phyloP scores from a whole-genome alignment of 2,113 vertebrate species.

The Rafetus swinhoei region DNA sequence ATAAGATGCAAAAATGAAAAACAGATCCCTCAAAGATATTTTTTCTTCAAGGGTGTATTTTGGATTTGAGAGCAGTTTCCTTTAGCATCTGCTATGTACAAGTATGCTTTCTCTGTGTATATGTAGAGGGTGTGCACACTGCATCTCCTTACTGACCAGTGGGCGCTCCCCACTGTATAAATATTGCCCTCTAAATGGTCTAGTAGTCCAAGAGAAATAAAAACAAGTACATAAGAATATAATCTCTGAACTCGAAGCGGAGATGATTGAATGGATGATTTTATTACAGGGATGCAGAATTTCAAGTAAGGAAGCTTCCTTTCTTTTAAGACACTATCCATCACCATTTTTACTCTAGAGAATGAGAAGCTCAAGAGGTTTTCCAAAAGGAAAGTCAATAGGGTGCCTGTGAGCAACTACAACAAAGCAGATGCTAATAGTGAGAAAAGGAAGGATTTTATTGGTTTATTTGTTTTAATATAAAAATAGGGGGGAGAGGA shows the following conservation, averaged over 20 bases:
- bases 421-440: neutral
- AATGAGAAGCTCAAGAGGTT: neutral
- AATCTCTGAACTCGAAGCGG: neutral
- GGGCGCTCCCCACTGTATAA: neutral
- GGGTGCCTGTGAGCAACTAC: neutral
- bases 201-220: neutral
- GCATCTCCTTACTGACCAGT: neutral
- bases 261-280: neutral
- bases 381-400: neutral
- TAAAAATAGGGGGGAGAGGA: neutral
- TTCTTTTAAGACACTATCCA: neutral
- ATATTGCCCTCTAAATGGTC: neutral
- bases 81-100: neutral
- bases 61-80: neutral
- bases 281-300: neutral
- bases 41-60: neutral
- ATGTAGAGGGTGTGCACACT: neutral
- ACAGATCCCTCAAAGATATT: neutral
- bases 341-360: neutral
- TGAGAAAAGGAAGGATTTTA: neutral
- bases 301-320: neutral
- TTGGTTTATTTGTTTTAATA: conserved; percentile 14
- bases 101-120: neutral
- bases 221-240: neutral
- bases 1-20: neutral